Percentiles rank a stretch among this genome's conserved stretches.
phyloP scores from a whole-genome alignment of 2,888 invertebrate genomes.

The Hirudinaria manillensis region DNA sequence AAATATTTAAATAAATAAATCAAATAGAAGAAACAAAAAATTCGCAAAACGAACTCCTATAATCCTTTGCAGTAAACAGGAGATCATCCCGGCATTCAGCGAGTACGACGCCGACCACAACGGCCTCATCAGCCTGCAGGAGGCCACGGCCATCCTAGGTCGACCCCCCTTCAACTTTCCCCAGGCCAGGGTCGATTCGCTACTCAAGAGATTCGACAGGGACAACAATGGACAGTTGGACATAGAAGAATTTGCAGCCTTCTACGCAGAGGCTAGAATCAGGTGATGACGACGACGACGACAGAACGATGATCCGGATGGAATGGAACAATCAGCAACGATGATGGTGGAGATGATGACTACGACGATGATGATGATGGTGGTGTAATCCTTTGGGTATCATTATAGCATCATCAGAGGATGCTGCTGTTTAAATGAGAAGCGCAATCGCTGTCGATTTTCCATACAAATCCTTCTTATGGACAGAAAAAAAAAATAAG shows the following conservation, averaged over 20 bases:
- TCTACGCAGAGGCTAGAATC: constrained; percentile 40
- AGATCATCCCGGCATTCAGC: constrained; percentile 39
- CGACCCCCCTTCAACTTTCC: constrained; percentile 40
- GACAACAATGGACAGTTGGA: constrained; percentile 39
- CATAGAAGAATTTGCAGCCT: constrained; percentile 40
- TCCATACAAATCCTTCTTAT: too few relatives aligned
- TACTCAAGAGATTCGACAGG: constrained; percentile 39
- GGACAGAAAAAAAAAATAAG: too few relatives aligned
- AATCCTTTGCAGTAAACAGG: constrained; percentile 33
- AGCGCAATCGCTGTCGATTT: too few relatives aligned
- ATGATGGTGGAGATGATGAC: neutral
- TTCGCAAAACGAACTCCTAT: too few relatives aligned
- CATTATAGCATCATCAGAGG: too few relatives aligned
- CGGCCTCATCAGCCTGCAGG: constrained; percentile 39
- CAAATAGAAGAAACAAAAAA: too few relatives aligned
- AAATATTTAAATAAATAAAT: too few relatives aligned
- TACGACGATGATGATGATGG: too few relatives aligned
- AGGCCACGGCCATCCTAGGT: constrained; percentile 39
- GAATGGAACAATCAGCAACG: too few relatives aligned
- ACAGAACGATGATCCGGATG: neutral
- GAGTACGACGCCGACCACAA: constrained; percentile 39
- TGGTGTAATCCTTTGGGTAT: neutral
- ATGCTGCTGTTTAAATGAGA: too few relatives aligned
- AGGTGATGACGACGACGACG: constrained; percentile 31
- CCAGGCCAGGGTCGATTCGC: constrained; percentile 36